phyloP scores from a whole-genome alignment of 2,113 vertebrate species.

The Calyptommatus sinebrachiatus region DNA sequence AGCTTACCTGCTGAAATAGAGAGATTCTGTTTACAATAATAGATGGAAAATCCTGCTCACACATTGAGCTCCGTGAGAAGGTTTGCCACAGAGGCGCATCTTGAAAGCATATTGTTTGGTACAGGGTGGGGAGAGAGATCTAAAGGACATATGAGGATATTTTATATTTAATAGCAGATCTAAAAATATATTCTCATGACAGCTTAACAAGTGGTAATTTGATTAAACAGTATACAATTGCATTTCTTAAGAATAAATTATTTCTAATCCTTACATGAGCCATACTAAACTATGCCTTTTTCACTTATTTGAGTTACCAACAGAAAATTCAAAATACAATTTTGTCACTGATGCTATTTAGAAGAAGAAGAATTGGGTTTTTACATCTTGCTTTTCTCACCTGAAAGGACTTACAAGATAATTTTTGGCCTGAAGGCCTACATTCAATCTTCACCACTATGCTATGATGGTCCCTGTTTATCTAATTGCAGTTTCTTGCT shows the following conservation, averaged over 20 bases:
- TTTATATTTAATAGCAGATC: slow-evolving; percentile 10
- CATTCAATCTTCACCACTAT: too few relatives aligned
- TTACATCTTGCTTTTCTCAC: too few relatives aligned
- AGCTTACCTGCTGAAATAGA: slow-evolving; percentile 91
- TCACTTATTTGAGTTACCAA: neutral
- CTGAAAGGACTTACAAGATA: too few relatives aligned
- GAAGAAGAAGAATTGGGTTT: too few relatives aligned
- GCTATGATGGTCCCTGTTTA: too few relatives aligned
- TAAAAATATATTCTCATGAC: neutral
- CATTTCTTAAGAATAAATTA: neutral
- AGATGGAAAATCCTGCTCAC: slow-evolving; percentile 91
- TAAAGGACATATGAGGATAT: slow-evolving; percentile 55
- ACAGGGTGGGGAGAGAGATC: slow-evolving; percentile 85
- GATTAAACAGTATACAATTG: slow-evolving; percentile 11
- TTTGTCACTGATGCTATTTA: too few relatives aligned
- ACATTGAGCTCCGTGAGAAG: slow-evolving; percentile 86
- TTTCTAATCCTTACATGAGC: neutral
- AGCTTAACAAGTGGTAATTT: slow-evolving; percentile 13
- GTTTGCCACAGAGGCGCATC: slow-evolving; percentile 85
- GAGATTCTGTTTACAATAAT: slow-evolving; percentile 83
- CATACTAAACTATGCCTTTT: neutral
- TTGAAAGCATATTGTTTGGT: slow-evolving; percentile 85
- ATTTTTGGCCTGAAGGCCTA: too few relatives aligned
- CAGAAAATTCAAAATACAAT: too few relatives aligned
- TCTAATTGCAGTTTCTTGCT: too few relatives aligned